Percentiles rank a stretch among this genome's conserved stretches.
Evolutionary conservation across 1,140 invertebrate species (phyloP).

Genomic region (Hestina assimilis): DNA sequence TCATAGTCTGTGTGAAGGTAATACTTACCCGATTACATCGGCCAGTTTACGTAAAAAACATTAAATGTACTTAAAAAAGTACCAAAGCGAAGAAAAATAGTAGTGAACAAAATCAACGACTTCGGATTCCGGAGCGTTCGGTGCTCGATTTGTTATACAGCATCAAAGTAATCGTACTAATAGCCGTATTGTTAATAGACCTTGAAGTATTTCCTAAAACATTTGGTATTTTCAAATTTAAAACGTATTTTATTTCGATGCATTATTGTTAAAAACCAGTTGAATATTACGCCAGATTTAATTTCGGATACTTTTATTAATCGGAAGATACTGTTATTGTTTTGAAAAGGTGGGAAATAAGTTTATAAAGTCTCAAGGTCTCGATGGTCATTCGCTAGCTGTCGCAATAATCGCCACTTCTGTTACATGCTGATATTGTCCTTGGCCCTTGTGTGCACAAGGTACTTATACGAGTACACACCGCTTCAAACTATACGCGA

Average conservation of each 20-base stretch:
- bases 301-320: too few relatives aligned
- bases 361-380: constrained; percentile 23
- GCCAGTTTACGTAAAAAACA: too few relatives aligned
- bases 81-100: not conserved
- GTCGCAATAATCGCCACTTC: constrained; percentile 35
- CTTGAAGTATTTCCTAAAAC: constrained; percentile 1
- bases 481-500: constrained; percentile 29
- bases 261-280: not conserved
- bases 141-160: not conserved
- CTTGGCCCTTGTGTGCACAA: constrained; percentile 49
- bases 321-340: not conserved
- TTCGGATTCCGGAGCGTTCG: not conserved
- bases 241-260: not conserved
- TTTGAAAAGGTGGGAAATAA: not conserved
- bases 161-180: not conserved
- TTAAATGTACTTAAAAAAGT: not conserved
- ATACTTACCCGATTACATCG: too few relatives aligned
- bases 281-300: not conserved
- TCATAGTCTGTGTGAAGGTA: too few relatives aligned
- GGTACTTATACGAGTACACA: constrained; percentile 23
- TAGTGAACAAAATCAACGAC: not conserved
- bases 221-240: not conserved
- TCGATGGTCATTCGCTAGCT: constrained; percentile 36
- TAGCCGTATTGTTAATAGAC: not conserved
- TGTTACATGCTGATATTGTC: constrained; percentile 46